Percentiles rank a stretch among this genome's conserved stretches.
These are phyloP conservation scores for Falcunculus frontatus DNA, from an alignment of 2,113 vertebrate species.

Conservation along the genomic window DNA sequence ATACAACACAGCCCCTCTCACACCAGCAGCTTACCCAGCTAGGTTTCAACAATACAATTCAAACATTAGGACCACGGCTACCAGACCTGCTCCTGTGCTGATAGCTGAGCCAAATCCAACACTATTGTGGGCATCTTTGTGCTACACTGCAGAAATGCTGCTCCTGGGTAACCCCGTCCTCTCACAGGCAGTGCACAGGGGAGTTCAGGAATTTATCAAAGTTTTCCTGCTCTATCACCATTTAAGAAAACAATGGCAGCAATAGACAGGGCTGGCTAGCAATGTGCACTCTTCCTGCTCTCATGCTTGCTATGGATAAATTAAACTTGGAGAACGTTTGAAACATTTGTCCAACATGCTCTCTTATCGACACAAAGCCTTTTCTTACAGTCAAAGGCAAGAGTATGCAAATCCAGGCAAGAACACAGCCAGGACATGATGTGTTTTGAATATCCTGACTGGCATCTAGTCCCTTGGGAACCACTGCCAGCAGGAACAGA, in stretches of 20 bases:
- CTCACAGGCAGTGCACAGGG: not conserved
- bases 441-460: constrained; percentile 2
- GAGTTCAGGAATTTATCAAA: not conserved
- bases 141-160: accelerated
- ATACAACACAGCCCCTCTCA: not conserved
- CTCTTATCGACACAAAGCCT: not conserved
- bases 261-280: not conserved
- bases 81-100: not conserved
- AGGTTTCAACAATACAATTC: not conserved
- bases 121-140: not conserved
- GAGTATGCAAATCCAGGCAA: not conserved
- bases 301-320: not conserved
- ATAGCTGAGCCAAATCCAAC: not conserved
- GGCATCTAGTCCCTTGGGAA: not conserved
- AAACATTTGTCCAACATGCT: not conserved
- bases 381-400: not conserved
- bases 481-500: constrained; percentile 28
- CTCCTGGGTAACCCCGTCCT: not conserved
- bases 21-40: not conserved
- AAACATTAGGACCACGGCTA: not conserved
- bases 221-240: not conserved
- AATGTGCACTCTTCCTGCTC: not conserved
- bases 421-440: not conserved
- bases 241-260: not conserved
- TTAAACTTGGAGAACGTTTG: not conserved